Percentiles rank a stretch among this genome's conserved stretches.
These are phyloP conservation scores for Pitangus sulphuratus DNA, from an alignment of 2,797 vertebrate species.

Conservation along the genomic window DNA sequence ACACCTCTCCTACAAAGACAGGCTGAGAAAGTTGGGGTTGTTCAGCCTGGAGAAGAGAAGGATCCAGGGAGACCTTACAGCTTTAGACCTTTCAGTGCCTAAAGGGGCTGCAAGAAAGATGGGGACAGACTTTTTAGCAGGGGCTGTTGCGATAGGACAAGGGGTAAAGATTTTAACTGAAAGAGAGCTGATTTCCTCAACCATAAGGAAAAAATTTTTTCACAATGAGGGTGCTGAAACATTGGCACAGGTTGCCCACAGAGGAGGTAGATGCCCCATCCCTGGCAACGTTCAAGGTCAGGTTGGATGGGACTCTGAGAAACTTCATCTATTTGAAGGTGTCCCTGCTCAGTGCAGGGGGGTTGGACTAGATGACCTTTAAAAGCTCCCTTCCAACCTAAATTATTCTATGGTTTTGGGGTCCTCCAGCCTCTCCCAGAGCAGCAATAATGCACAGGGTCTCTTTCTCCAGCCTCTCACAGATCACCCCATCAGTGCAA, in stretches of 20 bases:
- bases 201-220: neutral
- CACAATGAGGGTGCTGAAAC: neutral
- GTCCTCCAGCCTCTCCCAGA: neutral
- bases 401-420: neutral
- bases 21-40: neutral
- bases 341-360: neutral
- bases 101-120: neutral
- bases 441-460: neutral
- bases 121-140: neutral
- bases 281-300: neutral
- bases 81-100: neutral
- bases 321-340: neutral
- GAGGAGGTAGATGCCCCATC: neutral
- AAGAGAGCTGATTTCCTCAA: neutral
- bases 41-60: neutral
- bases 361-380: neutral
- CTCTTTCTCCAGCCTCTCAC: neutral
- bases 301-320: neutral
- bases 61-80: neutral
- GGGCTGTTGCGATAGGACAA: neutral
- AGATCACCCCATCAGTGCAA: neutral
- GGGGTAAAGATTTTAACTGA: neutral
- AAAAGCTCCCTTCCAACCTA: neutral
- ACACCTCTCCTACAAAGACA: neutral
- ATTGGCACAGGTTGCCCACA: neutral